Percentiles rank a stretch among this genome's conserved stretches.
Conservation (phyloP, 2,113 vertebrate genomes). For the Chaetodon auriga region DNA sequence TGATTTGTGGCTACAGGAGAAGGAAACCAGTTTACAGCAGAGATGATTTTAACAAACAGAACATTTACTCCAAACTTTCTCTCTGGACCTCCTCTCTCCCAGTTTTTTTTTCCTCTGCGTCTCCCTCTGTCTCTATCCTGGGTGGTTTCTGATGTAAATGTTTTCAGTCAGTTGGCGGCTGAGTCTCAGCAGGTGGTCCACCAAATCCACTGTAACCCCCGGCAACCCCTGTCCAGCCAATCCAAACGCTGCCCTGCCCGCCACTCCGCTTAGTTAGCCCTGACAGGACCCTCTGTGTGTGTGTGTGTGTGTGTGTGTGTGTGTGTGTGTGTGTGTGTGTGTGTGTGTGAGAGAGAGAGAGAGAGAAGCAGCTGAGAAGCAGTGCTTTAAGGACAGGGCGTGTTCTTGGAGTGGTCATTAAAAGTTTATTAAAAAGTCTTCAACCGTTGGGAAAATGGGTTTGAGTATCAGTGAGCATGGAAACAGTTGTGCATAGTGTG, state of each 20-base stretch:
- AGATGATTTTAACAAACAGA: not conserved
- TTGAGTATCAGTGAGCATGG: constrained; percentile 23
- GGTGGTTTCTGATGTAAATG: constrained; percentile 98
- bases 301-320: constrained; percentile 67
- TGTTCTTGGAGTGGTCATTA: constrained; percentile 86
- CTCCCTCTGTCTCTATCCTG: constrained; percentile 76
- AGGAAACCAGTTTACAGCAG: not conserved
- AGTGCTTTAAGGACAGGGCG: constrained; percentile 82
- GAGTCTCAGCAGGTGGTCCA: constrained; percentile 97
- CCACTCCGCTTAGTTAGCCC: constrained; percentile 87
- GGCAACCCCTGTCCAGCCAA: constrained; percentile 93
- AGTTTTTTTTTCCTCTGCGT: constrained; percentile 8
- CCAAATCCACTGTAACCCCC: constrained; percentile 97
- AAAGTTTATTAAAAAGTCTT: constrained; percentile 87
- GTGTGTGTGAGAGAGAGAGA: constrained; percentile 13
- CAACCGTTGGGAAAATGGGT: constrained; percentile 58
- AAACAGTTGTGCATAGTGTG: constrained; percentile 14
- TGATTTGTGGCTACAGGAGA: not conserved
- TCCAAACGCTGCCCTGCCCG: constrained; percentile 67
- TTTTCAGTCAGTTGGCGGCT: constrained; percentile 98
- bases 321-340: constrained; percentile 68
- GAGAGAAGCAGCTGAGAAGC: constrained; percentile 61
- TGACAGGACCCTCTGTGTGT: constrained; percentile 86
- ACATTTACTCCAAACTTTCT: constrained; percentile 8
- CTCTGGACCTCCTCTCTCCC: constrained; percentile 10